Conservation (phyloP, 1,140 invertebrate genomes). For the Saccostrea glomerata region DNA sequence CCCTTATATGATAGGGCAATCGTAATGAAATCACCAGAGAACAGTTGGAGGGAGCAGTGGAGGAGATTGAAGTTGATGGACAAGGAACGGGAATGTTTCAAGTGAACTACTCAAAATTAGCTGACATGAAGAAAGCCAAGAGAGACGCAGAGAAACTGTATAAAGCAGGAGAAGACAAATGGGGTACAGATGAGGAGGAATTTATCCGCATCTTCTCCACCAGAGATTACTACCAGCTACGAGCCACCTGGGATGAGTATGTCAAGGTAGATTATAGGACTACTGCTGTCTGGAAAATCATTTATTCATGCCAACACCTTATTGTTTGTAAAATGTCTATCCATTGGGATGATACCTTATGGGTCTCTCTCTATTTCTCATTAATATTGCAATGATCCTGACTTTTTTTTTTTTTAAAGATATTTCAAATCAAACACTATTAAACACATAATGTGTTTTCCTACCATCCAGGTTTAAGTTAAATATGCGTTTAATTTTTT, state of each 20-base stretch:
- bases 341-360: too few relatives aligned
- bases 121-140: constrained; percentile 63
- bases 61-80: constrained; percentile 68
- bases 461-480: too few relatives aligned
- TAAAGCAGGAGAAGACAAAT: constrained; percentile 78
- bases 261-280: constrained; percentile 66
- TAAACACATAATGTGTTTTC: too few relatives aligned
- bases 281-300: too few relatives aligned
- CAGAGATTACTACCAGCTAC: constrained; percentile 73
- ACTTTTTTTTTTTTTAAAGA: too few relatives aligned
- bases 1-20: constrained; percentile 60
- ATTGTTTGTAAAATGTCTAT: too few relatives aligned
- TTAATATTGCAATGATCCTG: too few relatives aligned
- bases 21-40: constrained; percentile 64
- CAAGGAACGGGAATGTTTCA: constrained; percentile 71
- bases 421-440: too few relatives aligned
- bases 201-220: constrained; percentile 73
- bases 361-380: too few relatives aligned
- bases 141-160: constrained; percentile 68
- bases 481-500: not conserved
- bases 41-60: constrained; percentile 64
- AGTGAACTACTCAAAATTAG: constrained; percentile 69
- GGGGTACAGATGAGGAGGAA: constrained; percentile 81
- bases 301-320: too few relatives aligned
- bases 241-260: constrained; percentile 75